These are phyloP conservation scores for Holacanthella duospinosa DNA, from an alignment of 2,888 invertebrate species.

Conservation along the genomic window DNA sequence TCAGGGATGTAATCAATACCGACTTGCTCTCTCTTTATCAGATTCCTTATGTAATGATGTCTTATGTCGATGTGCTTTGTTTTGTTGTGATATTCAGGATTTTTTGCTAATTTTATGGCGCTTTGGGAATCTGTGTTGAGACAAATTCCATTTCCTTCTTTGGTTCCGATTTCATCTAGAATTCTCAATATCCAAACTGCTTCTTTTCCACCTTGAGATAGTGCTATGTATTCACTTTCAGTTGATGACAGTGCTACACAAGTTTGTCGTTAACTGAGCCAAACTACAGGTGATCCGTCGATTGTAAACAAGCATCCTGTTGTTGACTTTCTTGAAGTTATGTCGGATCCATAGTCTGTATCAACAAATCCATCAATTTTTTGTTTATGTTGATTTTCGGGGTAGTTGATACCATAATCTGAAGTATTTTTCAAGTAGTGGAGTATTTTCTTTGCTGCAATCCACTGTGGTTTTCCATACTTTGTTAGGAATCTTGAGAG, in stretches of 20 bases:
- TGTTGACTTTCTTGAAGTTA: no score
- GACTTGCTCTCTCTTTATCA: background rate
- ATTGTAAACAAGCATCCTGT: slow-evolving; percentile 12
- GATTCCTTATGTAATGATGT: slow-evolving; percentile 23
- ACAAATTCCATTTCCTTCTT: slow-evolving; percentile 22
- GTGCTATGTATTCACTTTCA: no score
- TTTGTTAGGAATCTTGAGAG: slow-evolving; percentile 14
- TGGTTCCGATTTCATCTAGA: slow-evolving; percentile 18
- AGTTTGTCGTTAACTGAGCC: slow-evolving; percentile 22
- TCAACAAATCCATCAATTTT: slow-evolving; percentile 25
- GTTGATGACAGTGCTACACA: slow-evolving; percentile 24
- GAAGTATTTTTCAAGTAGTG: slow-evolving; percentile 23
- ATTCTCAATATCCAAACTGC: slow-evolving; percentile 18
- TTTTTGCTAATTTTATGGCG: no score
- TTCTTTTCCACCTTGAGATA: no score
- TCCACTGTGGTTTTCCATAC: slow-evolving; percentile 14
- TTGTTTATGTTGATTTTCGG: background rate
- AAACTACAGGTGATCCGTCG: slow-evolving; percentile 19
- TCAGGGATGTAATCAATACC: no score
- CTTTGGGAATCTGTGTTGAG: no score
- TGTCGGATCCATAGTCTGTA: slow-evolving; percentile 29
- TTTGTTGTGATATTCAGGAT: no score
- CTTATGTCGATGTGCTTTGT: no score
- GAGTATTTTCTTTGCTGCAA: slow-evolving; percentile 24
- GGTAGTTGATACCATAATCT: slow-evolving; percentile 10